phyloP scores from a whole-genome alignment of 2,888 invertebrate species.

The Lymantria monacha region DNA sequence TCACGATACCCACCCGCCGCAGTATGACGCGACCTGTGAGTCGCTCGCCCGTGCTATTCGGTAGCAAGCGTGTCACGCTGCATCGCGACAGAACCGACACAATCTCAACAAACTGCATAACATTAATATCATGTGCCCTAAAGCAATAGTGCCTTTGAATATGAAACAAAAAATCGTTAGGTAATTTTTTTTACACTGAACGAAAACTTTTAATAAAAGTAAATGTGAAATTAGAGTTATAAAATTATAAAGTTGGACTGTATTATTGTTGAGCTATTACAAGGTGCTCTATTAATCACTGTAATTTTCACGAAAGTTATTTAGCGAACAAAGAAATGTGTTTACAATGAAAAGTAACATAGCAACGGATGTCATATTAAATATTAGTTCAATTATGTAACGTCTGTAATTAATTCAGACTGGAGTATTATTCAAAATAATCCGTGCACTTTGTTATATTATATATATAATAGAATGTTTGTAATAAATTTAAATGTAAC shows the following conservation, averaged over 20 bases:
- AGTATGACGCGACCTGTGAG: slow-evolving; percentile 72
- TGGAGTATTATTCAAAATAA: slow-evolving; percentile 15
- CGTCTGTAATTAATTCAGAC: slow-evolving; percentile 29
- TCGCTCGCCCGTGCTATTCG: slow-evolving; percentile 53
- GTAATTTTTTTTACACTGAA: slow-evolving; percentile 21
- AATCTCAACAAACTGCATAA: slow-evolving; percentile 42
- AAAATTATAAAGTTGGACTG: no score
- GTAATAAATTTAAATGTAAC: slow-evolving; percentile 9
- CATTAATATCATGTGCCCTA: slow-evolving; percentile 39
- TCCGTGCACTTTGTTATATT: neutral
- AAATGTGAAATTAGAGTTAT: slow-evolving; percentile 25
- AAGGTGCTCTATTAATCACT: neutral
- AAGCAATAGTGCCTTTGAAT: slow-evolving; percentile 59
- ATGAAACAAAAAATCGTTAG: slow-evolving; percentile 32
- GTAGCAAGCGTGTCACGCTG: slow-evolving; percentile 36
- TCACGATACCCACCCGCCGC: slow-evolving; percentile 48
- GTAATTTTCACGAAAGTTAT: slow-evolving; percentile 36
- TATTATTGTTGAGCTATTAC: neutral
- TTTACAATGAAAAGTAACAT: slow-evolving; percentile 72
- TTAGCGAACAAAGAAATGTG: slow-evolving; percentile 60
- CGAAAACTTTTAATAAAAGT: slow-evolving; percentile 30
- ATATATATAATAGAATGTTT: slow-evolving; percentile 2
- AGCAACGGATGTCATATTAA: slow-evolving; percentile 57
- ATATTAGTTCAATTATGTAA: slow-evolving; percentile 49
- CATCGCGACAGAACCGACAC: slow-evolving; percentile 40